phyloP scores from a whole-genome alignment of 1,140 invertebrate species.

The Musca vetustissima region DNA sequence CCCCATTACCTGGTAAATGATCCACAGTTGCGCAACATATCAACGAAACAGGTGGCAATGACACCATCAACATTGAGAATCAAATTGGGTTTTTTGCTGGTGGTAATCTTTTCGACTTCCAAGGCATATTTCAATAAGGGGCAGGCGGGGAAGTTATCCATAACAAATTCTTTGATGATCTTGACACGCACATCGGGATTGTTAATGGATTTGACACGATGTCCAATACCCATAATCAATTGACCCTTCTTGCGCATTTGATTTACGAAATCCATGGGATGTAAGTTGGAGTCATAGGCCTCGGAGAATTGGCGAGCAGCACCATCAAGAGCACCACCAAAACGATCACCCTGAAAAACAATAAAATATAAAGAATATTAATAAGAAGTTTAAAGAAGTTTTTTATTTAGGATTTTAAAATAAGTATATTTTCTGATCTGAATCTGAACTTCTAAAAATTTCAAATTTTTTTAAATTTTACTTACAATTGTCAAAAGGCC shows the following conservation, averaged over 20 bases:
- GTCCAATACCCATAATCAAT: constrained; percentile 99
- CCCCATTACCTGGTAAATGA: constrained; percentile 80
- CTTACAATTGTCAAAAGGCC: constrained; percentile 96
- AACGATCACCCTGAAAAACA: constrained; percentile 98
- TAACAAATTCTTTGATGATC: constrained; percentile 94
- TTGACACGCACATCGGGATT: constrained; percentile 98
- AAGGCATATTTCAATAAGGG: constrained; percentile 93
- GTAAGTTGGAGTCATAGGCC: constrained; percentile 89
- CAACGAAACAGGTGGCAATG: constrained; percentile 96
- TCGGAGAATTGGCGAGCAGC: constrained; percentile 96
- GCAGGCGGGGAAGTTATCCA: constrained; percentile 89
- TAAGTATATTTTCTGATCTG: too few species aligned
- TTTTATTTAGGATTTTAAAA: too few species aligned
- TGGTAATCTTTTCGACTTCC: constrained; percentile 98
- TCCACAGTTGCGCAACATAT: constrained; percentile 89
- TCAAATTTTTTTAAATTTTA: too few species aligned
- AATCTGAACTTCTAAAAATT: too few species aligned
- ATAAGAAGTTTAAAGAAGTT: too few species aligned
- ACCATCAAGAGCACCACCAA: constrained; percentile 96
- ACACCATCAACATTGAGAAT: constrained; percentile 99
- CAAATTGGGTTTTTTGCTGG: constrained; percentile 98
- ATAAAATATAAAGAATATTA: too few species aligned
- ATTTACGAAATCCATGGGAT: constrained; percentile 99
- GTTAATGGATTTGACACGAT: constrained; percentile 97
- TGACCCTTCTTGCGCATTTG: constrained; percentile 95